A percentile compares a stretch with the other conserved stretches of the same genome.
Evolutionary conservation across 2,113 vertebrate species (phyloP).

Genomic region (Myotis lucifugus): DNA sequence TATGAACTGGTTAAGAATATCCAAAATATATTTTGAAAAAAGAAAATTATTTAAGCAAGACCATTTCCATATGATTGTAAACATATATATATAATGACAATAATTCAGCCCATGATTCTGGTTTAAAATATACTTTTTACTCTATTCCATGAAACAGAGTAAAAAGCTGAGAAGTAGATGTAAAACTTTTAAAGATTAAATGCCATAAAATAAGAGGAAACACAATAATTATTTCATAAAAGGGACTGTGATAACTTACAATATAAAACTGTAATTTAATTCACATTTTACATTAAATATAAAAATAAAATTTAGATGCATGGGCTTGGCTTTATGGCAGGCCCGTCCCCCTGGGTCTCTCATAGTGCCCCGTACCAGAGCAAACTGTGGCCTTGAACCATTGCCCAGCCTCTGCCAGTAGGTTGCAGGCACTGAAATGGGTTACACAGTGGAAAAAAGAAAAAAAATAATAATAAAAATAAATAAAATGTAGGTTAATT

Average conservation of each 20-base stretch:
- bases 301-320: constrained; percentile 22
- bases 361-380: too few relatives aligned
- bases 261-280: constrained; percentile 26
- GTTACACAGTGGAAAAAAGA: too few relatives aligned
- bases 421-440: too few relatives aligned
- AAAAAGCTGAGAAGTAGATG: constrained; percentile 49
- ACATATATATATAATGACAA: background rate
- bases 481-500: constrained; percentile 39
- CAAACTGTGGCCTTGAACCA: too few relatives aligned
- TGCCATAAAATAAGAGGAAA: constrained; percentile 49
- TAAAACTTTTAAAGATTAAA: constrained; percentile 14
- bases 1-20: constrained; percentile 39
- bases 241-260: background rate
- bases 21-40: background rate
- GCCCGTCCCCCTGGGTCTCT: too few relatives aligned
- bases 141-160: background rate
- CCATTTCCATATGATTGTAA: background rate
- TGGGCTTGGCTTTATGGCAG: too few relatives aligned
- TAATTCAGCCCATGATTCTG: background rate
- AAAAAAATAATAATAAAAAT: too few relatives aligned
- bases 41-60: background rate
- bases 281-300: constrained; percentile 48
- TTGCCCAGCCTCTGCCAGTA: too few relatives aligned
- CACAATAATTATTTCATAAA: constrained; percentile 47
- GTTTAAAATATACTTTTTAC: background rate